Evolutionary conservation across 2,113 vertebrate genomes (phyloP).

Genomic region (Nerophis lumbriciformis): DNA sequence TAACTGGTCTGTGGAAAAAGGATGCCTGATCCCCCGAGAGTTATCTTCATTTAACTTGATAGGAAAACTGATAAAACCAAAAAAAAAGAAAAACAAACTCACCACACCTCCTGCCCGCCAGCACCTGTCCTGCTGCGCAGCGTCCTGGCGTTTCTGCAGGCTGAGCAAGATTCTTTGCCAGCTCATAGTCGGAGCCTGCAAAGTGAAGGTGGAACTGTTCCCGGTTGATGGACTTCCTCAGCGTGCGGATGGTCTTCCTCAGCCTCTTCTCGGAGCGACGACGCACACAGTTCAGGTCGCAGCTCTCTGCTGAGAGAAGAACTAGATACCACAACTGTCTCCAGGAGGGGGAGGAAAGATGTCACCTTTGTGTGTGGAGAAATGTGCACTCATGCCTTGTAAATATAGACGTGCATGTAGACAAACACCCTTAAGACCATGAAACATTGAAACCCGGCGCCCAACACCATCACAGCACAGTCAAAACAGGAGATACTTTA

Average conservation of each 20-base stretch:
- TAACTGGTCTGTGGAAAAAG: background rate
- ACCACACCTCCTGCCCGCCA: conserved; percentile 84
- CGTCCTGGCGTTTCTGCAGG: conserved; percentile 65
- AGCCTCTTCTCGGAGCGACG: conserved; percentile 89
- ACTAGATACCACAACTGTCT: conserved; percentile 53
- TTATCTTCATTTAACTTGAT: background rate
- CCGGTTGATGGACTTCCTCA: conserved; percentile 88
- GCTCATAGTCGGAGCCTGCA: conserved; percentile 78
- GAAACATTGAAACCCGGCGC: conserved; percentile 13
- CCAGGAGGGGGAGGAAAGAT: conserved; percentile 4
- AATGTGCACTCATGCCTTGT: conserved; percentile 4
- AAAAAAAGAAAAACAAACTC: conserved; percentile 54
- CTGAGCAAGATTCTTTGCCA: conserved; percentile 71
- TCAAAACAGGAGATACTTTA: conserved; percentile 98
- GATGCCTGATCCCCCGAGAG: background rate
- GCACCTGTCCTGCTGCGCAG: conserved; percentile 79
- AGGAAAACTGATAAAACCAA: conserved; percentile 2
- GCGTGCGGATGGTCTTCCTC: conserved; percentile 84
- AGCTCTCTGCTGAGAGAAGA: conserved; percentile 79
- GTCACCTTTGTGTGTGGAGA: background rate
- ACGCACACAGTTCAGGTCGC: conserved; percentile 81
- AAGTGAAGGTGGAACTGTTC: conserved; percentile 91
- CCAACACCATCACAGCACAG: conserved; percentile 38
- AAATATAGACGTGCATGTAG: conserved; percentile 8
- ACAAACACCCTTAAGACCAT: conserved; percentile 1